Percentiles rank a stretch among this genome's conserved stretches.
These are phyloP conservation scores for Oxytorus armatus DNA, from an alignment of 2,888 invertebrate genomes.

Conservation along the genomic window DNA sequence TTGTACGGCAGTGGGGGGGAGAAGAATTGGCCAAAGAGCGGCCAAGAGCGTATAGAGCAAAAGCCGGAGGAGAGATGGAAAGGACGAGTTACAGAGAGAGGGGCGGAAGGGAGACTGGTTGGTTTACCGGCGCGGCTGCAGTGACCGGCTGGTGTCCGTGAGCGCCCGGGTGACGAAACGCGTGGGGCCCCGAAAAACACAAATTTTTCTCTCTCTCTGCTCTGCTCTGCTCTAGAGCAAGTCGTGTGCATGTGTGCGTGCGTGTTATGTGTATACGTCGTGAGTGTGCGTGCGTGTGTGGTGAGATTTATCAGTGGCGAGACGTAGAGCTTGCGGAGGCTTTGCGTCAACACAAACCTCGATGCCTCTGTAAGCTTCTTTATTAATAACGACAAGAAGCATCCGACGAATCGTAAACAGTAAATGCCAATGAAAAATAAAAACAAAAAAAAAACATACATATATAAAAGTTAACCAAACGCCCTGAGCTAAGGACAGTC, in stretches of 20 bases:
- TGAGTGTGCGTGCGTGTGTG: conserved; percentile 34
- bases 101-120: conserved; percentile 63
- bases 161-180: conserved; percentile 73
- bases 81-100: conserved; percentile 39
- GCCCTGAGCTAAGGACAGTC: conserved; percentile 12
- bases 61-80: conserved; percentile 38
- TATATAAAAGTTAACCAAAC: conserved; percentile 15
- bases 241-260: conserved; percentile 29
- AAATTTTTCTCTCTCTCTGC: conserved; percentile 44
- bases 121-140: conserved; percentile 76
- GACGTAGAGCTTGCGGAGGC: conserved; percentile 33
- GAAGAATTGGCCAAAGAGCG: conserved; percentile 51
- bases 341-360: conserved; percentile 43
- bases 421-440: conserved; percentile 26
- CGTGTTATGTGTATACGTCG: conserved; percentile 21
- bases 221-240: conserved; percentile 43
- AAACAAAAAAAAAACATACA: not conserved
- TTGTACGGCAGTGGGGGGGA: conserved; percentile 21
- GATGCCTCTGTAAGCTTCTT: conserved; percentile 31
- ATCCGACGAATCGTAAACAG: conserved; percentile 19
- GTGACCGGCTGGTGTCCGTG: conserved; percentile 80
- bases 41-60: conserved; percentile 56
- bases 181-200: conserved; percentile 61
- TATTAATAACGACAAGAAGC: conserved; percentile 29
- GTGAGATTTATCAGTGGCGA: conserved; percentile 46